phyloP scores from a whole-genome alignment of 2,113 vertebrate species.

The Rattus norvegicus region GRCr8 NC_086036.1:54774501-54775000 shows the following conservation, averaged over 20 bases:
- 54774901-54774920: not conserved
- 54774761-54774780: not conserved
- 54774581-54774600: slow-evolving; percentile 35
- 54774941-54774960: not conserved
- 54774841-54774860: not conserved
- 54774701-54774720: not conserved
- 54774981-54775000: not conserved
- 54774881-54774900: not conserved
- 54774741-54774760: not conserved
- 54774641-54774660: not conserved
- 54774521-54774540: not conserved
- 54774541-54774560: slow-evolving; percentile 40
- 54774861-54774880: not conserved
- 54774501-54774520: slow-evolving; percentile 38
- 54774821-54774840: not conserved
- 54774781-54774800: not conserved
- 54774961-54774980: not conserved
- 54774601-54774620: slow-evolving; percentile 56
- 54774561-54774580: slow-evolving; percentile 39
- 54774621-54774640: slow-evolving; percentile 26
- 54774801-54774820: not conserved
- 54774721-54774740: not conserved
- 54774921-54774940: not conserved
- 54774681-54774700: not conserved
- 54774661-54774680: not conserved